Evolutionary conservation across 2,797 vertebrate species (phyloP).

Genomic region (Ciconia nigra): DNA sequence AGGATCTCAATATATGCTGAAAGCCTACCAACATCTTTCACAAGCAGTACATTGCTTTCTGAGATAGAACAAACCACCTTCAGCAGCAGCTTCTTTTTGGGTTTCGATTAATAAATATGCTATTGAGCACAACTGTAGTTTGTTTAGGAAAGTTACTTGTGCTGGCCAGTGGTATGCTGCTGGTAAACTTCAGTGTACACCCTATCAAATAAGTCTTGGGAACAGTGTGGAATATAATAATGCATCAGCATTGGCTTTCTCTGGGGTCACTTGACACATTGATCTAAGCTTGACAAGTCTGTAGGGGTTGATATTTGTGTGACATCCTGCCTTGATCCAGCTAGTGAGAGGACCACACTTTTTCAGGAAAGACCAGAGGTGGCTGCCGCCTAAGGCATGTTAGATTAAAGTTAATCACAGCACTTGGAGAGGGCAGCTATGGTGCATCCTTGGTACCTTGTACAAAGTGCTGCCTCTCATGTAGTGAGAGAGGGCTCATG

Average conservation of each 20-base stretch:
- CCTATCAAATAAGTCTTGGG: background rate
- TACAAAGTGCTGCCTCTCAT: background rate
- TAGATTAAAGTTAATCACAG: background rate
- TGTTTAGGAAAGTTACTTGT: background rate
- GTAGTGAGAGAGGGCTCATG: background rate
- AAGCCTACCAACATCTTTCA: background rate
- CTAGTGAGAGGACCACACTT: background rate
- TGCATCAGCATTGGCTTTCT: background rate
- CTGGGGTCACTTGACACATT: background rate
- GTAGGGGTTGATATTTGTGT: background rate
- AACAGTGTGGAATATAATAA: background rate
- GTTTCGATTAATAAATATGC: background rate
- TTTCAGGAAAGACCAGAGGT: background rate
- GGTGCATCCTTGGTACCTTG: background rate
- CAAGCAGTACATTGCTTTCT: background rate
- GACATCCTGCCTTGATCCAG: background rate
- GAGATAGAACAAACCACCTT: background rate
- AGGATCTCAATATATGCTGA: background rate
- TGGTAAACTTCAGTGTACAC: background rate
- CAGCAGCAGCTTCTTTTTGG: background rate
- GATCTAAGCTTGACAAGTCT: background rate
- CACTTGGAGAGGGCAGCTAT: background rate
- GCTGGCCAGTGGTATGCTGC: background rate
- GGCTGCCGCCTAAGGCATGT: rapidly evolving
- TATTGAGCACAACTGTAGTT: background rate